Conservation (phyloP, 2,797 vertebrate species). For the Thaleichthys pacificus region DNA sequence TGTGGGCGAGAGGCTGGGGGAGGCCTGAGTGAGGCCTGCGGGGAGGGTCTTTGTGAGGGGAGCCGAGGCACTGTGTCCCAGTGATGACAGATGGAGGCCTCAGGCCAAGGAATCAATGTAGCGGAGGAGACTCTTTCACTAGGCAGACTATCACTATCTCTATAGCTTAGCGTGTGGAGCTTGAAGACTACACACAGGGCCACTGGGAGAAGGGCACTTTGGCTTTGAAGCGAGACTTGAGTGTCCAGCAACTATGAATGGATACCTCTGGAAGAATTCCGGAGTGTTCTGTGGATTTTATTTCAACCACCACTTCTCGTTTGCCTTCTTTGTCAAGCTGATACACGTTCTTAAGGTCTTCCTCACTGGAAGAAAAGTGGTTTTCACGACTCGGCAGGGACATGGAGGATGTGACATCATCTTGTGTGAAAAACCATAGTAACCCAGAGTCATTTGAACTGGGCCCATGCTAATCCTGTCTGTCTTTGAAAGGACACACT, state of each 20-base stretch:
- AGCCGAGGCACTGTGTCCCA: slow-evolving; percentile 37
- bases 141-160: background rate
- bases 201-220: too few species aligned
- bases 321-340: background rate
- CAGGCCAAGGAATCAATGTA: slow-evolving; percentile 33
- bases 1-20: slow-evolving; percentile 50
- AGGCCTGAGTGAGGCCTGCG: slow-evolving; percentile 30
- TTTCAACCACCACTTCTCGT: too few species aligned
- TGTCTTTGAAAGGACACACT: too few species aligned
- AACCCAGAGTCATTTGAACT: too few species aligned
- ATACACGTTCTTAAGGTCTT: slow-evolving; percentile 33
- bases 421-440: background rate
- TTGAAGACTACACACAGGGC: too few species aligned
- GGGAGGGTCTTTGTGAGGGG: slow-evolving; percentile 46
- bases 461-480: too few species aligned
- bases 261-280: too few species aligned
- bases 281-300: too few species aligned
- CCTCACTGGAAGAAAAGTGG: slow-evolving; percentile 37
- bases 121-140: slow-evolving; percentile 20
- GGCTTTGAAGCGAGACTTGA: background rate
- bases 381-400: background rate
- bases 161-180: background rate
- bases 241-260: too few species aligned
- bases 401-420: slow-evolving; percentile 29
- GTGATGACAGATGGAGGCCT: slow-evolving; percentile 45